phyloP scores from a whole-genome alignment of 2,888 invertebrate genomes.

The Conistra vaccinii region DNA sequence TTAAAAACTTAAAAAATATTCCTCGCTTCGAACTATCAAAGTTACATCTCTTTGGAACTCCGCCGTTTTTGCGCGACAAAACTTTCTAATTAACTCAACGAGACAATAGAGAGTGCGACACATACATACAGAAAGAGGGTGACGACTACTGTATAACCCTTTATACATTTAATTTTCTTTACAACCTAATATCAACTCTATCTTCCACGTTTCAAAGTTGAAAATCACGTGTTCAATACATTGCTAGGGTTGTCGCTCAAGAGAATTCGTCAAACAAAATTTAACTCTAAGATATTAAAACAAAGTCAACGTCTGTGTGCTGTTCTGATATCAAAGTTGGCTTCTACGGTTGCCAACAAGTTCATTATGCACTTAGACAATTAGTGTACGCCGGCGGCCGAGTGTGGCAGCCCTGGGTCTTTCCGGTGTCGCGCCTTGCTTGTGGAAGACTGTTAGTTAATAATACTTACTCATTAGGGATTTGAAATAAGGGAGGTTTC shows the following conservation, averaged over 20 bases:
- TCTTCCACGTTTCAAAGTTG: fast-evolving
- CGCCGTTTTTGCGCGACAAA: constrained; percentile 72
- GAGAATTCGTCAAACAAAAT: constrained; percentile 67
- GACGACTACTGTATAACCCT: constrained; percentile 78
- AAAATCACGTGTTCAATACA: constrained; percentile 17
- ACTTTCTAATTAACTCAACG: constrained; percentile 86
- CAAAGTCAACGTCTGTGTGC: constrained; percentile 67
- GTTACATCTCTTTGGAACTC: constrained; percentile 59
- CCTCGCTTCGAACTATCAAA: constrained; percentile 41
- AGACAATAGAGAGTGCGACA: constrained; percentile 78
- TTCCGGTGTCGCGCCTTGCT: constrained; percentile 82
- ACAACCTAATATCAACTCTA: constrained; percentile 66
- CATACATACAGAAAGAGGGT: constrained; percentile 80
- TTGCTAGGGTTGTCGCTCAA: constrained; percentile 52
- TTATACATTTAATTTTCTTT: constrained; percentile 55
- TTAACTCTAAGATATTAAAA: constrained; percentile 61
- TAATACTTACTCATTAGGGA: constrained; percentile 69
- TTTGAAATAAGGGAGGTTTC: constrained; percentile 54
- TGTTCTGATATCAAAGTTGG: constrained; percentile 68
- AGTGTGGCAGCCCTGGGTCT: constrained; percentile 79
- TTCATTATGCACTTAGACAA: constrained; percentile 90
- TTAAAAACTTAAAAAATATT: constrained; percentile 49
- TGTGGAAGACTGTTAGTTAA: constrained; percentile 69
- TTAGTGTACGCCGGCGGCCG: constrained; percentile 86
- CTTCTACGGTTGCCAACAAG: constrained; percentile 85